Percentiles rank a stretch among this genome's conserved stretches.
Evolutionary conservation across 2,888 invertebrate species (phyloP).

Genomic region (Nysson spinosus): DNA sequence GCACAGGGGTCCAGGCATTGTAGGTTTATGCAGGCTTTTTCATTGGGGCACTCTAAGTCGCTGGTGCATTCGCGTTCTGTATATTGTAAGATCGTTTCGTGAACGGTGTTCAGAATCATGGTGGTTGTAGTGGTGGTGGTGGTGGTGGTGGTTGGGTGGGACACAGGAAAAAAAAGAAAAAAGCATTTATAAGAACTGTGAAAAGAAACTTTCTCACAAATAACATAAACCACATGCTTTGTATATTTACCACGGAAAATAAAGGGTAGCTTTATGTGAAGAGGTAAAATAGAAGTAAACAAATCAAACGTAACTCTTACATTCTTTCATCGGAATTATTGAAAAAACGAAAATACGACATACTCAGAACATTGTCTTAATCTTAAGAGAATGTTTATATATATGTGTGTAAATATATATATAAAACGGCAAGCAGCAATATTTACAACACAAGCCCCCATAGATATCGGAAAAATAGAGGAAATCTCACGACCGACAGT

Average conservation of each 20-base stretch:
- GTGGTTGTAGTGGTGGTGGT: conserved; percentile 42
- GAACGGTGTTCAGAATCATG: conserved; percentile 45
- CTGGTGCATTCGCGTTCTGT: conserved; percentile 91
- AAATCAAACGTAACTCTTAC: no score
- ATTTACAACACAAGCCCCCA: conserved; percentile 80
- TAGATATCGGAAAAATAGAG: conserved; percentile 70
- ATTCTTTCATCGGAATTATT: no score
- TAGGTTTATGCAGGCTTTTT: conserved; percentile 93
- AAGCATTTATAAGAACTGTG: conserved; percentile 92
- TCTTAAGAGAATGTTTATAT: no score
- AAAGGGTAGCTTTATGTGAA: conserved; percentile 62
- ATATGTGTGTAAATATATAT: conserved; percentile 15
- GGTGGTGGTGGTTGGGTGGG: conserved; percentile 70
- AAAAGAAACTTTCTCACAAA: conserved; percentile 89
- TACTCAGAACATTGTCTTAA: no score
- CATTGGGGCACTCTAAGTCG: conserved; percentile 94
- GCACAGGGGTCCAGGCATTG: conserved; percentile 95
- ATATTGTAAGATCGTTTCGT: conserved; percentile 33
- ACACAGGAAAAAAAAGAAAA: conserved; percentile 81
- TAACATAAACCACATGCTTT: conserved; percentile 81
- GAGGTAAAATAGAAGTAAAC: conserved; percentile 57
- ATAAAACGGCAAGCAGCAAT: conserved; percentile 79
- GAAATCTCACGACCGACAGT: conserved; percentile 68
- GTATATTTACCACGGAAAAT: conserved; percentile 55
- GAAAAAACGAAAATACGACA: conserved; percentile 27